Evolutionary conservation across 2,797 vertebrate genomes (phyloP).

Genomic region (Chelmon rostratus): DNA sequence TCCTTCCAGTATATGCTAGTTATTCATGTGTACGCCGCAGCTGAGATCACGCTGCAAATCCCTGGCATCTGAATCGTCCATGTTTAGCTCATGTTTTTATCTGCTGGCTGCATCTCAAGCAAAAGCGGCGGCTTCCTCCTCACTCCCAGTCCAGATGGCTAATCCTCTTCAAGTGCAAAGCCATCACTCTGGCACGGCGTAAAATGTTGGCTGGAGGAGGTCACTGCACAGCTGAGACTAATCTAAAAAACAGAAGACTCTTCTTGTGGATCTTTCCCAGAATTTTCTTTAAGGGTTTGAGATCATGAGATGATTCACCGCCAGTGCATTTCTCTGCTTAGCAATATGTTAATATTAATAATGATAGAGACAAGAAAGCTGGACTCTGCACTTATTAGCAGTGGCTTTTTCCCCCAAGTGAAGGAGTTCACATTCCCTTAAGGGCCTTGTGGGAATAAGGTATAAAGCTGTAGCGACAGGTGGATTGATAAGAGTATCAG

Average conservation of each 20-base stretch:
- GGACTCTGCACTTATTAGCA: background rate
- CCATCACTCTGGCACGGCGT: conserved; percentile 13
- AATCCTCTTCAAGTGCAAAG: conserved; percentile 64
- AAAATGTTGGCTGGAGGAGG: conserved; percentile 42
- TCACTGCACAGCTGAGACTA: conserved; percentile 34
- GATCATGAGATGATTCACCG: background rate
- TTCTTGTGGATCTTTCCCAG: background rate
- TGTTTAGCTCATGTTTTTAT: conserved; percentile 50
- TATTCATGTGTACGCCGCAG: conserved; percentile 63
- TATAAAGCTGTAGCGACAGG: background rate
- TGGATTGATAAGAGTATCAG: background rate
- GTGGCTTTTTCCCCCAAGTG: background rate
- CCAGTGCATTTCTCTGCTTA: too few relatives aligned
- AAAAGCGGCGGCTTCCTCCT: conserved; percentile 39
- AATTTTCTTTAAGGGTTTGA: conserved; percentile 10
- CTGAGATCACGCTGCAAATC: conserved; percentile 62
- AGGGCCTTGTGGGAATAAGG: background rate
- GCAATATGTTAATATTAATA: background rate
- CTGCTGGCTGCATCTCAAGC: conserved; percentile 63
- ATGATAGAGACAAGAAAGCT: background rate
- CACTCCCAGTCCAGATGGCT: conserved; percentile 68
- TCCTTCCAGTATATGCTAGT: conserved; percentile 39
- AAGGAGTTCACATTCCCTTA: background rate
- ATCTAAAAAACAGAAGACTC: conserved; percentile 30
- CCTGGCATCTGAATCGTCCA: conserved; percentile 39